These are phyloP conservation scores for Aplysina aerophoba DNA, from an alignment of 37 sponge, comb jelly and placozoan genomes.

Conservation along the genomic window DNA sequence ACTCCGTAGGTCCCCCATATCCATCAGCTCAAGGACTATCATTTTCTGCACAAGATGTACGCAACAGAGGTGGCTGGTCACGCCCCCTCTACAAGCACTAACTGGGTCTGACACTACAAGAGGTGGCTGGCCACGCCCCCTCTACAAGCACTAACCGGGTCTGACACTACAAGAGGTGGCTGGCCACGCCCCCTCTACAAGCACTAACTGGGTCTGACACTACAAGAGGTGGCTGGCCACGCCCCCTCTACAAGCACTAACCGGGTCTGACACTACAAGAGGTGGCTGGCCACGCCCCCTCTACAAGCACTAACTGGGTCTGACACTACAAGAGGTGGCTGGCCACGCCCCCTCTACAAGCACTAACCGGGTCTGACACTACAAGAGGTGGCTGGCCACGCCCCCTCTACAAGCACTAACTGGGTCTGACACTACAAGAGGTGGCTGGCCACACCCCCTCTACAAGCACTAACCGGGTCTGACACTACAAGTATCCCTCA, in stretches of 20 bases:
- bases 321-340: not conserved
- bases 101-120: not conserved
- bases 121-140: no score
- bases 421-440: no score
- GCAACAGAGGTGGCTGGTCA: not conserved
- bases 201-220: not conserved
- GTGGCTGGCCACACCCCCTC: no score
- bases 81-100: no score
- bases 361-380: not conserved
- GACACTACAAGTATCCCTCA: not conserved
- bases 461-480: not conserved
- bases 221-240: no score
- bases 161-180: not conserved
- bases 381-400: no score
- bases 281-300: no score
- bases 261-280: not conserved
- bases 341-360: no score
- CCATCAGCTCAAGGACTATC: conserved; percentile 37
- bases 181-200: no score
- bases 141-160: not conserved
- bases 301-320: not conserved
- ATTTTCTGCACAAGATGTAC: conserved; percentile 14
- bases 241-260: no score
- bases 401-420: no score
- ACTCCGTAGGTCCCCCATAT: conserved; percentile 27